phyloP scores from a whole-genome alignment of 53 echinoderm and acorn worm genomes.

The Henricia sp. region DNA sequence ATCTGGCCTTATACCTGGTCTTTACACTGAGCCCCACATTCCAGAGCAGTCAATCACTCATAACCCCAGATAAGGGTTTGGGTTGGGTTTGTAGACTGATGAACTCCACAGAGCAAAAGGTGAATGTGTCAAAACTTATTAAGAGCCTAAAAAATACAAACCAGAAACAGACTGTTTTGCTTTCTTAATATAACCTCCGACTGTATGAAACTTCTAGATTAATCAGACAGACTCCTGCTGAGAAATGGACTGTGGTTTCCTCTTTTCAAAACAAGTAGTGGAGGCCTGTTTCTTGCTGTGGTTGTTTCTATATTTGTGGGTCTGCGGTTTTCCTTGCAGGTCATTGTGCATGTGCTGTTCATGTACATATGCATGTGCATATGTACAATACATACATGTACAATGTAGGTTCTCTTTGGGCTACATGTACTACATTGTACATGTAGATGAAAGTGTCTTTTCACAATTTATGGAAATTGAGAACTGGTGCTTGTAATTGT shows the following conservation, averaged over 20 bases:
- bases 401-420: too few relatives aligned
- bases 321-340: too few relatives aligned
- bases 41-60: constrained; percentile 33
- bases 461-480: too few relatives aligned
- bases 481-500: too few relatives aligned
- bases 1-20: not conserved
- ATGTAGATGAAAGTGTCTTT: too few relatives aligned
- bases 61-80: not conserved
- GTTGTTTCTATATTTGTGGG: too few relatives aligned
- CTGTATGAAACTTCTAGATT: not conserved
- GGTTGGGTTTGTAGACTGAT: not conserved
- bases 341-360: too few relatives aligned
- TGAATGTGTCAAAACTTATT: constrained; percentile 37
- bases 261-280: constrained; percentile 12
- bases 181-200: not conserved
- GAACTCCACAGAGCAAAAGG: not conserved
- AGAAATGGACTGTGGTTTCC: not conserved
- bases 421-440: too few relatives aligned
- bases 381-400: too few relatives aligned
- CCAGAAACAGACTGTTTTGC: not conserved
- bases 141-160: not conserved
- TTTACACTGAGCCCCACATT: constrained; percentile 16
- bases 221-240: constrained; percentile 16
- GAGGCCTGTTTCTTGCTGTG: not conserved
- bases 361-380: too few relatives aligned